Conservation (phyloP, 1,140 invertebrate species). For the Panagrolaimus sp. region DNA sequence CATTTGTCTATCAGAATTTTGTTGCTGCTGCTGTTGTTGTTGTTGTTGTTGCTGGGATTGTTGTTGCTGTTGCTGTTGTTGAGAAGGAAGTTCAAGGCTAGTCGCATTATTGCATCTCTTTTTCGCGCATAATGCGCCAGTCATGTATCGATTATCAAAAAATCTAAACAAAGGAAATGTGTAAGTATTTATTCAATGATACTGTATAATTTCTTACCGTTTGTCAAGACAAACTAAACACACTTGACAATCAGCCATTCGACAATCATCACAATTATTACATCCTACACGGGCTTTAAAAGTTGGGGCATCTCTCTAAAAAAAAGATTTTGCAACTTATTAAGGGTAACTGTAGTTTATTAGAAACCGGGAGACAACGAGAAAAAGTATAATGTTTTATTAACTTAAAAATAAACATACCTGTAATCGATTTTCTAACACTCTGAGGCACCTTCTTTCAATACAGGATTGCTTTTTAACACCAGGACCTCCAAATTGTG, state of each 20-base stretch:
- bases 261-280: slow-evolving; percentile 56
- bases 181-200: background rate
- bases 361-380: background rate
- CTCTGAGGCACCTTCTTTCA: slow-evolving; percentile 53
- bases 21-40: background rate
- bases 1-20: slow-evolving; percentile 14
- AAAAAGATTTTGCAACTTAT: background rate
- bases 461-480: slow-evolving; percentile 59
- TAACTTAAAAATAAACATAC: slow-evolving; percentile 28
- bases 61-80: slow-evolving; percentile 16
- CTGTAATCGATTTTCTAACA: slow-evolving; percentile 56
- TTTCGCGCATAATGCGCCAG: slow-evolving; percentile 57
- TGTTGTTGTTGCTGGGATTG: slow-evolving; percentile 9
- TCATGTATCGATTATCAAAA: slow-evolving; percentile 58
- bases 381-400: background rate
- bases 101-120: slow-evolving; percentile 58
- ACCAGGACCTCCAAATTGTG: slow-evolving; percentile 57
- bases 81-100: slow-evolving; percentile 44
- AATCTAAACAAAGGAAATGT: slow-evolving; percentile 37
- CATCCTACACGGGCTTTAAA: slow-evolving; percentile 58
- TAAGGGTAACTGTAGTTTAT: slow-evolving; percentile 6
- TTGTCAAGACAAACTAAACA: slow-evolving; percentile 58
- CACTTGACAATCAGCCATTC: slow-evolving; percentile 53
- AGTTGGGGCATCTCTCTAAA: slow-evolving; percentile 54
- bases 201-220: slow-evolving; percentile 28